A percentile compares a stretch with the other conserved stretches of the same genome.
Evolutionary conservation across 1,140 invertebrate genomes (phyloP).

Genomic region (Pseudobourletiella spinata): DNA sequence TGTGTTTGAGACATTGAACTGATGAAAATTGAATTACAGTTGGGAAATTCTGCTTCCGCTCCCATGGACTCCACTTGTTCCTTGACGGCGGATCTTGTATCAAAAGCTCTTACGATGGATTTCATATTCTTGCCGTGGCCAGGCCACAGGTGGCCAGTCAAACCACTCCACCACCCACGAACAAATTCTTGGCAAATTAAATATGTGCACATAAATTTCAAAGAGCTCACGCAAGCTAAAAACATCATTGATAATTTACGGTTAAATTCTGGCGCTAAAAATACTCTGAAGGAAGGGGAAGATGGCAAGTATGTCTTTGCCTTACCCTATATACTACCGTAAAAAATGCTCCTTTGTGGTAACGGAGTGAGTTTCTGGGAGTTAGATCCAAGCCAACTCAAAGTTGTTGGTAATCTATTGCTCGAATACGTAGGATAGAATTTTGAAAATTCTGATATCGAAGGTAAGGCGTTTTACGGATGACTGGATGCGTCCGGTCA

Average conservation of each 20-base stretch:
- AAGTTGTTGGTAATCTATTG: not conserved
- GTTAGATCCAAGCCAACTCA: too few species aligned
- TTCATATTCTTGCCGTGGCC: conserved; percentile 82
- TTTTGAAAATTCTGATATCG: conserved; percentile 6
- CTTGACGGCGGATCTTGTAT: conserved; percentile 73
- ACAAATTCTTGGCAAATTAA: conserved; percentile 74
- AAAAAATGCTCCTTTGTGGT: too few species aligned
- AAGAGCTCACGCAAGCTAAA: too few species aligned
- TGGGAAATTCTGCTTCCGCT: too few species aligned
- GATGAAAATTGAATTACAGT: too few species aligned
- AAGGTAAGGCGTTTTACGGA: conserved; percentile 1
- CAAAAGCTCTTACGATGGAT: conserved; percentile 75
- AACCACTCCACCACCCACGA: conserved; percentile 82
- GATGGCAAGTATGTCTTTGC: too few species aligned
- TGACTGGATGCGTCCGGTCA: conserved; percentile 3
- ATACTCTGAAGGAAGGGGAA: too few species aligned
- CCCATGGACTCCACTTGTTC: conserved; percentile 80
- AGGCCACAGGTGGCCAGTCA: conserved; percentile 73
- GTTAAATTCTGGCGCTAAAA: too few species aligned
- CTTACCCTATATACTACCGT: too few species aligned
- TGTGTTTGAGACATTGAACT: too few species aligned
- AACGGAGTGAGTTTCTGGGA: too few species aligned
- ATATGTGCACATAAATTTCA: conserved; percentile 44
- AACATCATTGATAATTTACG: not conserved
- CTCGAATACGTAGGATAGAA: conserved; percentile 13